phyloP scores from a whole-genome alignment of 23 tunicate genomes.

The Ciona savignyi region DNA sequence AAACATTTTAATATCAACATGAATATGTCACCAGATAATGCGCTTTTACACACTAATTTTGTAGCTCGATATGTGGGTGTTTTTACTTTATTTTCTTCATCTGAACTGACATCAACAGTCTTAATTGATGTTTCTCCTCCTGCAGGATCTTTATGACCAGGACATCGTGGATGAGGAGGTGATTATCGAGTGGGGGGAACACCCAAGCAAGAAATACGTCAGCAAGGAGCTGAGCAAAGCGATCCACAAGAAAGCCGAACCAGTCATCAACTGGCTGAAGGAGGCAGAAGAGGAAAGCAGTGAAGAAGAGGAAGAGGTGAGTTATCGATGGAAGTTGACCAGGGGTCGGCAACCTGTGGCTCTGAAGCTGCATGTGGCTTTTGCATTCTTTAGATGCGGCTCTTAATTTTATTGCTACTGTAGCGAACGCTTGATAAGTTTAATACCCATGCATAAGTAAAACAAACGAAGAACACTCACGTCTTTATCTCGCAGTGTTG shows the following conservation, averaged over 20 bases:
- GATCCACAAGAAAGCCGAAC: slow-evolving; percentile 66
- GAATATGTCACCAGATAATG: too few species aligned
- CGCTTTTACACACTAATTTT: neutral
- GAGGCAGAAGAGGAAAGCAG: slow-evolving; percentile 98
- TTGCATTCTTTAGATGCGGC: too few species aligned
- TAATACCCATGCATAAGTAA: too few species aligned
- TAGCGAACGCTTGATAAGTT: too few species aligned
- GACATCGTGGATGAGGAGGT: slow-evolving; percentile 97
- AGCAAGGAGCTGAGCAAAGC: slow-evolving; percentile 72
- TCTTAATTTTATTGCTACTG: too few species aligned
- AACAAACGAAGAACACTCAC: too few species aligned
- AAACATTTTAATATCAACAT: too few species aligned
- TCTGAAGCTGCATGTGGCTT: too few species aligned
- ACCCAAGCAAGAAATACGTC: slow-evolving; percentile 92
- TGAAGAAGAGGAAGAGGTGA: slow-evolving; percentile 62
- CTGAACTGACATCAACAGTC: neutral
- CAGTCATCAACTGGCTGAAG: slow-evolving; percentile 91
- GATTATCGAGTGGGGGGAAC: slow-evolving; percentile 92
- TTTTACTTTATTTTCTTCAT: neutral
- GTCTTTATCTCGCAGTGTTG: too few species aligned
- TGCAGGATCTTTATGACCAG: slow-evolving; percentile 80
- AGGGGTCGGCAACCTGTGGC: too few species aligned
- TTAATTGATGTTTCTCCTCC: too few species aligned
- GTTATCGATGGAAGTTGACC: too few species aligned
- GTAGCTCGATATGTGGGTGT: neutral